phyloP scores from a whole-genome alignment of 1,140 invertebrate species.

The Meloidogyne exigua region DNA sequence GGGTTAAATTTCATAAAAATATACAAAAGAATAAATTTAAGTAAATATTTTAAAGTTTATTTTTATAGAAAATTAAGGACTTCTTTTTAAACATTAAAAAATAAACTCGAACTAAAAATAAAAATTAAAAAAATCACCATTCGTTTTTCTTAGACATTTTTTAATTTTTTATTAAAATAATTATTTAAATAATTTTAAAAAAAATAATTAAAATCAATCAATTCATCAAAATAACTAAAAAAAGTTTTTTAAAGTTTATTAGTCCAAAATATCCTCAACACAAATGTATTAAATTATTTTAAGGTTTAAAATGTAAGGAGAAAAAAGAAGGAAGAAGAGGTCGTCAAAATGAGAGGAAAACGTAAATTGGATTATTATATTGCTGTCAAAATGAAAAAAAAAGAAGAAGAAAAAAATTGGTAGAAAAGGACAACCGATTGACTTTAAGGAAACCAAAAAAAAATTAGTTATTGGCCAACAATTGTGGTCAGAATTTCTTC shows the following conservation, averaged over 20 bases:
- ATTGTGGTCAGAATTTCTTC: background rate
- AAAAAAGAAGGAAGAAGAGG: background rate
- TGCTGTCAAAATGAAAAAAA: background rate
- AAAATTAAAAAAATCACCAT: no score
- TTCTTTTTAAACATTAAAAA: no score
- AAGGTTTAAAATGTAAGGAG: background rate
- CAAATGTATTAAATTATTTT: background rate
- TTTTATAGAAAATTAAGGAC: no score
- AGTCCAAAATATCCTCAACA: no score
- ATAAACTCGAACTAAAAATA: no score
- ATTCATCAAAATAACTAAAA: no score
- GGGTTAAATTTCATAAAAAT: background rate
- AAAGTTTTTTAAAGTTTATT: no score
- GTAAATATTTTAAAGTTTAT: background rate
- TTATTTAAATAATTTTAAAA: no score
- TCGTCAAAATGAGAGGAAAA: background rate
- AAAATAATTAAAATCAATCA: no score
- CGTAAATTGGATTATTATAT: background rate
- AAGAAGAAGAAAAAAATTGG: background rate
- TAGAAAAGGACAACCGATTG: background rate
- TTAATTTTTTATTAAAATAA: no score
- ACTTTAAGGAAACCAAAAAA: background rate
- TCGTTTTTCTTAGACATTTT: no score
- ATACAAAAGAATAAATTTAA: background rate
- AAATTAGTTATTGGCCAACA: background rate